phyloP scores from a whole-genome alignment of 2,888 invertebrate genomes.

The Nephrotoma flavescens region DNA sequence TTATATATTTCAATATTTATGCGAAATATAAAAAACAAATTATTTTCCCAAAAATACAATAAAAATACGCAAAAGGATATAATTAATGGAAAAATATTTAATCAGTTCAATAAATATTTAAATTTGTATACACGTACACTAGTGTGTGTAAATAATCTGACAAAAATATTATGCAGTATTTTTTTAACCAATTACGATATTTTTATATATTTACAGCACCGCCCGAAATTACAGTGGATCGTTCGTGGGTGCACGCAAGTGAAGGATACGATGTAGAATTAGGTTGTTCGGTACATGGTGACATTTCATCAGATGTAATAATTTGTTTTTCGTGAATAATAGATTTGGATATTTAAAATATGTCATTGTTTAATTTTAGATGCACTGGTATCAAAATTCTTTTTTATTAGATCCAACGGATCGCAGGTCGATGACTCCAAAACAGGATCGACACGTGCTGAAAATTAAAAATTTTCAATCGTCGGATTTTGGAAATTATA shows the following conservation, averaged over 20 bases:
- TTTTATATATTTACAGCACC: slow-evolving; percentile 33
- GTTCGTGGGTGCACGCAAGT: slow-evolving; percentile 45
- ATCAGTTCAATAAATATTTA: no score
- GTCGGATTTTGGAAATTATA: slow-evolving; percentile 47
- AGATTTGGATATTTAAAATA: neutral
- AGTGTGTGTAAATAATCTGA: no score
- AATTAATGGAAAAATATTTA: no score
- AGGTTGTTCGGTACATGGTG: slow-evolving; percentile 45
- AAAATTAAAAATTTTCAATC: slow-evolving; percentile 42
- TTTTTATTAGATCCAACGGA: slow-evolving; percentile 45
- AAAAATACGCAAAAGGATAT: no score
- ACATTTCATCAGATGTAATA: slow-evolving; percentile 36
- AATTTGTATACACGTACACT: no score
- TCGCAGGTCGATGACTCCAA: slow-evolving; percentile 41
- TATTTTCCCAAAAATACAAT: no score
- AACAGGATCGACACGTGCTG: slow-evolving; percentile 42
- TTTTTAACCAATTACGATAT: neutral
- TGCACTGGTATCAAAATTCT: slow-evolving; percentile 50
- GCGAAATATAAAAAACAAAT: no score
- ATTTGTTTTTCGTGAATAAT: neutral
- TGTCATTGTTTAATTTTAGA: slow-evolving; percentile 27
- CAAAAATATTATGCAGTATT: no score
- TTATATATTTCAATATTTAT: neutral
- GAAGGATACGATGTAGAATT: slow-evolving; percentile 46
- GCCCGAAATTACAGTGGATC: slow-evolving; percentile 45